Evolutionary conservation across 2,888 invertebrate genomes (phyloP), one percentile per base, ranked within the genome.

Genomic region (Macaria liturata): DNA sequence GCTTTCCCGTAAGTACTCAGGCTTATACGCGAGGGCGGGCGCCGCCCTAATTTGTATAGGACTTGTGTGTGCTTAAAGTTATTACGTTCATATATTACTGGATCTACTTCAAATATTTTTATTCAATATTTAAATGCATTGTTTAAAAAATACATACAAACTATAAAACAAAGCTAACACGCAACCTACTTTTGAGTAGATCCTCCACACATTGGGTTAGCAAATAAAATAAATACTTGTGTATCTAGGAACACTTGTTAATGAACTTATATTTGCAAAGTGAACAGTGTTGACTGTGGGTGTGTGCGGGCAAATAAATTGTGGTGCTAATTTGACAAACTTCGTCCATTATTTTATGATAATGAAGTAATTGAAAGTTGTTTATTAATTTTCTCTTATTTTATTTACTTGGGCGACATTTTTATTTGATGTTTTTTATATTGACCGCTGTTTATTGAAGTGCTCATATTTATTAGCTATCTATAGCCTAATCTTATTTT

Each of bases 1-100:
- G 82, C 75, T 88, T 91, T 80, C 91, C 92, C 72, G 92, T 92
- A 78, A 92, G 92, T 88, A 20, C 20, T 20, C 2, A 80, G 71
- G 75, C 73, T 70, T 65, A 57, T 47, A 58, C 51, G 70, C 74
- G 58, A 77, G 83, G 87, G 88, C 88, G 88, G 88, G 88, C 86
- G 88, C 76, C 70, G 78, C 71, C 63, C 69, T 61, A 8, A 46
- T 59, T 47, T 59, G 59, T 46, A 47, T 48, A 60, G 53, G 60
- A 63, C 62, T 68, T 66, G 63, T 68, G 64, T 68, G 69, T 70
- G 9, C 20, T 20, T 20, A 20, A 20, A 20, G 20, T 20, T 20
- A 20, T 20, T 1, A 20, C 20, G 20, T 20, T 2, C 2, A 20
- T 20, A 20, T 20, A 20, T 20, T 48, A 9, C 8, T 34, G 30